Evolutionary conservation across 92 coral and sea anemone genomes (phyloP), one percentile per base, ranked within the genome.

Genomic region (Zoanthus sansibaricus): DNA sequence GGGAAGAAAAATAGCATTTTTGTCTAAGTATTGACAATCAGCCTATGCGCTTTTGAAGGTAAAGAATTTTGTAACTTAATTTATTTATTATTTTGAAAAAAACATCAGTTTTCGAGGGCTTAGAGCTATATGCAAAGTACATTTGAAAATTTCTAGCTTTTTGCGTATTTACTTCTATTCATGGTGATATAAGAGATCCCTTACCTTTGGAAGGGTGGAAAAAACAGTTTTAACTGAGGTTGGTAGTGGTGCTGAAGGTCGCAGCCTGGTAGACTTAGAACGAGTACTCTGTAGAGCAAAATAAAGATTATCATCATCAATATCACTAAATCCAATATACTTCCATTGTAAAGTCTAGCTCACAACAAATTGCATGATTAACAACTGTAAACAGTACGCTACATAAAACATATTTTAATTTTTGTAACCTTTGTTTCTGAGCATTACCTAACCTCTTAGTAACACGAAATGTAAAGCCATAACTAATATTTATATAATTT

Each of bases 151-250:
- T 17, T 0, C 20, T 33, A 3, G 2, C 4, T 17, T 61, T 16
- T 17, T 16, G 2, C 3, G 6, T 61, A 18, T 62, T 62, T 16
- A 62, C 7, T 0, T 31, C n/a, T 78, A 6, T 3, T 5, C 1
- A 56, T 7, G 33, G n/a, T 33, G 5, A n/a, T 6, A 3, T 5
- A 79, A 79, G 45, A 30, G 20, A 7, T 47, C 8, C 46, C 59
- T 44, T 20, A 80, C 85, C 85, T 80, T 80, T 7, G 42, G 85
- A 80, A 62, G 82, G 10, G 13, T 18, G 67, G 68, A 30, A 54
- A 76, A 76, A 54, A 56, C 73, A 30, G 75, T 48, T 80, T 70
- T 80, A 33, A 7, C n/a, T n/a, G 84, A 79, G 71, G 84, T 67
- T 64, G 33, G 74, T 9, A 80, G 44, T 30, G 85, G 44, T 0